phyloP scores from a whole-genome alignment of 1,140 invertebrate species.

The Caenorhabditis brenneri region DNA sequence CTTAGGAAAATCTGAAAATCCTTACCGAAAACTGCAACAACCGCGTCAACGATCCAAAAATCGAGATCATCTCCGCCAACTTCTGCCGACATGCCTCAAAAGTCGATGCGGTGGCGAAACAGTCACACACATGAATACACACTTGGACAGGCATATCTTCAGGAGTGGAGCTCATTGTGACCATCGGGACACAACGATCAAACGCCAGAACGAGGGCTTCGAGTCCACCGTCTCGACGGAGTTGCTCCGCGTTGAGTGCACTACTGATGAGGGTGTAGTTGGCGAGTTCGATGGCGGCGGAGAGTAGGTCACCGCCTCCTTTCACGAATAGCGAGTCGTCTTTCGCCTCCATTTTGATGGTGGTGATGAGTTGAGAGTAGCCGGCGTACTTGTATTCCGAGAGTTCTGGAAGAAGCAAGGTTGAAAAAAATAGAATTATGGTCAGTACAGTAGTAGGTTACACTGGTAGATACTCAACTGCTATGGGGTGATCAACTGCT shows the following conservation, averaged over 20 bases:
- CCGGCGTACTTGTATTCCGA: slow-evolving; percentile 98
- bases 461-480: too few relatives aligned
- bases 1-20: too few relatives aligned
- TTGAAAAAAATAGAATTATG: too few relatives aligned
- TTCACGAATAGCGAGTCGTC: slow-evolving; percentile 85
- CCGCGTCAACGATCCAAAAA: slow-evolving; percentile 86
- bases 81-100: slow-evolving; percentile 88
- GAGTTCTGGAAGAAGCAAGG: slow-evolving; percentile 81
- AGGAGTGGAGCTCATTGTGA: slow-evolving; percentile 73
- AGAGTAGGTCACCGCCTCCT: slow-evolving; percentile 83
- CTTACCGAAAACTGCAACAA: slow-evolving; percentile 88
- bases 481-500: too few relatives aligned
- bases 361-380: slow-evolving; percentile 95
- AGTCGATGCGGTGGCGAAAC: slow-evolving; percentile 90
- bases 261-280: slow-evolving; percentile 96
- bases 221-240: slow-evolving; percentile 88
- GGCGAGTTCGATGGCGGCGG: slow-evolving; percentile 88
- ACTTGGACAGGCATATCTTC: slow-evolving; percentile 87
- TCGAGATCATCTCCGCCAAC: slow-evolving; percentile 81
- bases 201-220: slow-evolving; percentile 74
- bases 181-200: slow-evolving; percentile 67
- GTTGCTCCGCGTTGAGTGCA: slow-evolving; percentile 93
- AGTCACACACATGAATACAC: slow-evolving; percentile 86
- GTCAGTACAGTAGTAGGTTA: too few relatives aligned
- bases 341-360: slow-evolving; percentile 88